Evolutionary conservation across 1,140 invertebrate species (phyloP).

Genomic region (Heterodera schachtii): DNA sequence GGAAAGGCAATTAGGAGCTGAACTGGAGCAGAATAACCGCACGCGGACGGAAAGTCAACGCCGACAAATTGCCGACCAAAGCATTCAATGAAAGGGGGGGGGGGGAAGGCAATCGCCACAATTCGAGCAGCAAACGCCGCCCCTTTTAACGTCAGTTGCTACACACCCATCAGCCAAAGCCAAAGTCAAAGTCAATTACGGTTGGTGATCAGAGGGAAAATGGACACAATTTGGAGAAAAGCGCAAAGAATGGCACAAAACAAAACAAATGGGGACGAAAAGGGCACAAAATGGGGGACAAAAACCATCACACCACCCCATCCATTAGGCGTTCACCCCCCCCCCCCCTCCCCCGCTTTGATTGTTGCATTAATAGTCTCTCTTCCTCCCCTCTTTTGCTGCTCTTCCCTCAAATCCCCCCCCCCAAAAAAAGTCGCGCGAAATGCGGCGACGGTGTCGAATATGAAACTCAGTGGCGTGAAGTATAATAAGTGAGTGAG

Average conservation of each 20-base stretch:
- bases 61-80: not conserved
- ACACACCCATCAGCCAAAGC: too few relatives aligned
- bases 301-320: not conserved
- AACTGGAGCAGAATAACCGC: conserved; percentile 16
- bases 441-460: not conserved
- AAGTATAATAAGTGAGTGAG: not conserved
- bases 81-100: too few relatives aligned
- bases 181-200: not conserved
- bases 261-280: too few relatives aligned
- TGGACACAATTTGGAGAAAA: not conserved
- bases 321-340: not conserved
- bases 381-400: not conserved
- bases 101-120: too few relatives aligned
- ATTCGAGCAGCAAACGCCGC: too few relatives aligned
- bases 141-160: not conserved
- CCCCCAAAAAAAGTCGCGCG: not conserved
- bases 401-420: not conserved
- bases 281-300: too few relatives aligned
- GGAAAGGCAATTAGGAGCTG: not conserved
- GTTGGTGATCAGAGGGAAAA: not conserved
- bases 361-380: too few relatives aligned
- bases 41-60: conserved; percentile 6
- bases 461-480: conserved; percentile 1
- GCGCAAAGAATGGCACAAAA: too few relatives aligned
- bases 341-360: too few relatives aligned